These are phyloP conservation scores for Pyrochroa serraticornis DNA, from an alignment of 2,888 invertebrate genomes.

Conservation along the genomic window DNA sequence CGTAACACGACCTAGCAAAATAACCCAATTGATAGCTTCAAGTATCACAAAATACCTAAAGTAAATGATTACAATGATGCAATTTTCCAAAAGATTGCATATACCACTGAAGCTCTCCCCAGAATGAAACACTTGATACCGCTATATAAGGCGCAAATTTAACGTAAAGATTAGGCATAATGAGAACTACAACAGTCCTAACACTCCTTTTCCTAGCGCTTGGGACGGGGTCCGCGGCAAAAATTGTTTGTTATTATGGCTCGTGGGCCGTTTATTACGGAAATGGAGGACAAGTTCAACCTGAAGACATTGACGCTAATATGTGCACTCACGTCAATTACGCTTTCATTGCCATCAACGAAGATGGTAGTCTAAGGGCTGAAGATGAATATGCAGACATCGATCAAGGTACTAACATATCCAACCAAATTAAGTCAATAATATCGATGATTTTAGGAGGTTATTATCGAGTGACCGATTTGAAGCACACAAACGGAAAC, in stretches of 20 bases:
- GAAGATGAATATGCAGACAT: conserved; percentile 7
- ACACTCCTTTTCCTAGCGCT: not conserved
- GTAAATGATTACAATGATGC: too few relatives aligned
- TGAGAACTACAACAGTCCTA: too few relatives aligned
- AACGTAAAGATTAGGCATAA: too few relatives aligned
- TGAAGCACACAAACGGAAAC: conserved; percentile 39
- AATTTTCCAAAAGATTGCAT: too few relatives aligned
- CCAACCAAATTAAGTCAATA: too few relatives aligned
- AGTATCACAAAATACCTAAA: too few relatives aligned
- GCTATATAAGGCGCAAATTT: too few relatives aligned
- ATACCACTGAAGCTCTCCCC: too few relatives aligned
- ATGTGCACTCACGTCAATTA: conserved; percentile 25
- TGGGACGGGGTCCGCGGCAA: not conserved
- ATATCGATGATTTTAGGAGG: conserved; percentile 29
- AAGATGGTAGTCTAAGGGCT: conserved; percentile 12
- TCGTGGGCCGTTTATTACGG: conserved; percentile 16
- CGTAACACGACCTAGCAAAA: too few relatives aligned
- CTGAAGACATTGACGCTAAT: conserved; percentile 17
- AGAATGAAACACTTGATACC: too few relatives aligned
- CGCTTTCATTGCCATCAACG: conserved; percentile 12
- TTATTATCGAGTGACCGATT: conserved; percentile 33
- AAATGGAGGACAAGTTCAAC: conserved; percentile 7
- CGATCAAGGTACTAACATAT: not conserved
- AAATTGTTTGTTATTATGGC: conserved; percentile 23
- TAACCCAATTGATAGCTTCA: too few relatives aligned